Evolutionary conservation across 2,888 invertebrate genomes (phyloP), one percentile per base, ranked within the genome.

Genomic region (Hymenopus coronatus): DNA sequence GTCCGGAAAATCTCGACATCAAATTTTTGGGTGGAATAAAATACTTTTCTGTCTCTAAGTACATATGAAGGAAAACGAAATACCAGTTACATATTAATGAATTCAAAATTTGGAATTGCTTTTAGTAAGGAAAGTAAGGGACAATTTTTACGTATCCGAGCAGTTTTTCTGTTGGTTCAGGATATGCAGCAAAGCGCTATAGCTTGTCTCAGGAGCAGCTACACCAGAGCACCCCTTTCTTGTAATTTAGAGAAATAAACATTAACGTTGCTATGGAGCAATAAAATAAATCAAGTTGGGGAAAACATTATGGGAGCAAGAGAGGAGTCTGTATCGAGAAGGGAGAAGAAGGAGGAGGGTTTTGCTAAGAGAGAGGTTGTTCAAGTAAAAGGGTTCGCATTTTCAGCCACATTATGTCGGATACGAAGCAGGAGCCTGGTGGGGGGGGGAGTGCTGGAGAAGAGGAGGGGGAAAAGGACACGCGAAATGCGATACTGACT

Each of bases 171-270:
- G 20, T 30, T 28, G n/a, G 87, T 27, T 87, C 87, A 87, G 82
- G 87, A 87, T 87, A 87, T 28, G 82, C 87, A 33, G 54, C 33
- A 82, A 87, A 87, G 7, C 82, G 12, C 82, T 87, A 87, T 87
- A 40, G 9, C 28, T 84, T 83, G 70, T 27, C 82, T 88, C 81
- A 83, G 83, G 70, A 87, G 40, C 82, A 83, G 82, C 28, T 33
- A 85, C 28, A 33, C 28, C 83, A 88, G 46, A 85, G 93, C 93
- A 94, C 94, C 94, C 94, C 93, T 94, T 94, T 94, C 94, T 94
- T 94, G 94, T 94, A 94, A 94, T 94, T 94, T 94, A 94, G 93
- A 93, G 94, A 94, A 94, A 94, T 94, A 94, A 94, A 94, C 94
- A 94, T 94, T 94, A 94, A 94, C 94, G 94, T 94, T 94, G 94